Percentiles rank a stretch among this genome's conserved stretches.
Evolutionary conservation across 1,140 invertebrate species (phyloP).

Genomic region (Diorhabda sublineata): DNA sequence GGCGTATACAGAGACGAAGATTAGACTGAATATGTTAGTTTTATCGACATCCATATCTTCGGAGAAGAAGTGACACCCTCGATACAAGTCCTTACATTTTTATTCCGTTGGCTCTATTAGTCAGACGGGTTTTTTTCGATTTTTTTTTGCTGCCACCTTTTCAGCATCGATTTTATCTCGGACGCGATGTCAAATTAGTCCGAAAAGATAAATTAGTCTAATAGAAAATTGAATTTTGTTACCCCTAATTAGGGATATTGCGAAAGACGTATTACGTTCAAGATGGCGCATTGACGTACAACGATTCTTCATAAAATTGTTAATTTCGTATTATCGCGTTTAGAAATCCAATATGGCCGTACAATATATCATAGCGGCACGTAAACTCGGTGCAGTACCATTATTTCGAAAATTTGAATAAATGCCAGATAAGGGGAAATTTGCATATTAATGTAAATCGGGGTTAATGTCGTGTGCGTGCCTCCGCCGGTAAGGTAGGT

Average conservation of each 20-base stretch:
- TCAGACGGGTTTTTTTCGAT: slow-evolving; percentile 23
- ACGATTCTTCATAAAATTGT: slow-evolving; percentile 8
- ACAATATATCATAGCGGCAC: slow-evolving; percentile 46
- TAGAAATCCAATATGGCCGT: slow-evolving; percentile 43
- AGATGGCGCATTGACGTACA: background rate
- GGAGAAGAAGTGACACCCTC: slow-evolving; percentile 37
- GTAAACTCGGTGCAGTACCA: slow-evolving; percentile 42
- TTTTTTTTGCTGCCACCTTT: too few species aligned
- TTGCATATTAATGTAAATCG: slow-evolving; percentile 52
- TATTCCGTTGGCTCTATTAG: slow-evolving; percentile 43
- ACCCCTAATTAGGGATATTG: background rate
- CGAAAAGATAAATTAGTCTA: background rate
- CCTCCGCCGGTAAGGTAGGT: slow-evolving; percentile 39
- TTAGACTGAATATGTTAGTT: slow-evolving; percentile 38
- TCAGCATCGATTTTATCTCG: too few species aligned
- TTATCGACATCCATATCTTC: slow-evolving; percentile 35
- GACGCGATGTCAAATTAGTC: too few species aligned
- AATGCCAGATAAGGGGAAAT: slow-evolving; percentile 42
- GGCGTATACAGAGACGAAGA: slow-evolving; percentile 32
- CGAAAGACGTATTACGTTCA: background rate
- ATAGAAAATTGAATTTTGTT: background rate
- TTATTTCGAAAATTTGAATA: slow-evolving; percentile 48
- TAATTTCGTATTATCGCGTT: slow-evolving; percentile 29
- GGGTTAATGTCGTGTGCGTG: slow-evolving; percentile 50
- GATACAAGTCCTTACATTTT: slow-evolving; percentile 39